Base-by-base conservation (phyloP, 2,113 vertebrate species). In the Gymnogyps californianus region DNA sequence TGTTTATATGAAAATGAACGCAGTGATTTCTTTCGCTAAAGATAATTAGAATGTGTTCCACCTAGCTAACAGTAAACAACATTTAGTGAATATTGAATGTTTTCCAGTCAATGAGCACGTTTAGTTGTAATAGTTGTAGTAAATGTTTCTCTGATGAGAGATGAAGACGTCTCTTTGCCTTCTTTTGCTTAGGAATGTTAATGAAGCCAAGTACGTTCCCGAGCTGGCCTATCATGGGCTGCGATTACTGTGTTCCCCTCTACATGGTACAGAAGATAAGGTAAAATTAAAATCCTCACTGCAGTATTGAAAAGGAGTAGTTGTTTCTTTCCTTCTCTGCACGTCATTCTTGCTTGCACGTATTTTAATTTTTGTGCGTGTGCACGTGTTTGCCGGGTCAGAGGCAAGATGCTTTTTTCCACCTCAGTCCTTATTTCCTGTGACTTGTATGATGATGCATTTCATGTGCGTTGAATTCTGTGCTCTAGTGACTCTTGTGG, bases 141-240 rank as follows among this genome's bases (percentile, higher is more conserved):
- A 81, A 76, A 84, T 54, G 58, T 42, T 58, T 71, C 40, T 66
- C 51, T 62, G 40, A 52, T 82, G 83, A 89, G 17, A 89, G 16
- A 20, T 38, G 12, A n/a, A 49, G 70, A 49, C 51, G 11, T n/a
- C 74, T 80, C 71, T 65, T 20, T 67, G 58, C 71, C 67, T 92
- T 69, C 85, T 80, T 94, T 84, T 38, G 49, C 62, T 52, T 94
- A 99, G 99, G 95, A 96, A 97, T 11, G 17, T 99, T 11, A 85
- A 89, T 6, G 36, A 97, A 90, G 97, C 98, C 91, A 98, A 96
- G 75, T 98, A 96, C 6, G 4, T 99, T 69, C 98, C 99, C 6
- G 98, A 99, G 81, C 97, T 99, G 97, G 99, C 99, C 52, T 99
- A 99, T 91, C 94, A 96, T 5, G 99, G 99, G 26, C 90, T 99